A percentile compares a stretch with the other conserved stretches of the same genome.
Conservation (phyloP, 2,113 vertebrate genomes). For the Dinomys branickii region DNA sequence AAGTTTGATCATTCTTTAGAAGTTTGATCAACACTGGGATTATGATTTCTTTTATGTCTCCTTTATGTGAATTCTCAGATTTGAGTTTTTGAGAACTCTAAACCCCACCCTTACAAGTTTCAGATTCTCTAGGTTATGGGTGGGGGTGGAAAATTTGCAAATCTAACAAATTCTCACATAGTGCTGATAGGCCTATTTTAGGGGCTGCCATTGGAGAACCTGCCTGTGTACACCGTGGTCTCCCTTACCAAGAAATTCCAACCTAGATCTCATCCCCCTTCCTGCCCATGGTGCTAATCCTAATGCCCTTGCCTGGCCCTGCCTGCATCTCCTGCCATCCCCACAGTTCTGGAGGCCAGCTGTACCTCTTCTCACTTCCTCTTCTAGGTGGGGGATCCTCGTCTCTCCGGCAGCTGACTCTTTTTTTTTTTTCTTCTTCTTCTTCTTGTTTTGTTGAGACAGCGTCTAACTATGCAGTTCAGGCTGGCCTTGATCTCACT, state of each 20-base stretch:
- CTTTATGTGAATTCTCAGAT: not conserved
- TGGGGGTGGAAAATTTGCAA: not conserved
- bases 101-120: not conserved
- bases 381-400: not conserved
- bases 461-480: too few relatives aligned
- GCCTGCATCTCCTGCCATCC: not conserved
- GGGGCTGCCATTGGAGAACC: not conserved
- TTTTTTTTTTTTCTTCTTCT: too few relatives aligned
- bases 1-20: too few relatives aligned
- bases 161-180: not conserved
- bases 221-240: not conserved
- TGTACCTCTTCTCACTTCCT: not conserved
- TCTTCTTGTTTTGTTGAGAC: too few relatives aligned
- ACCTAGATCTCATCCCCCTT: not conserved
- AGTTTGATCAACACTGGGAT: not conserved
- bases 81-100: not conserved
- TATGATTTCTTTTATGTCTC: not conserved
- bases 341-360: not conserved
- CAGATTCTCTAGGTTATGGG: not conserved
- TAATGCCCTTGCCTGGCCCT: not conserved
- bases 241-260: not conserved
- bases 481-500: too few relatives aligned
- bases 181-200: not conserved
- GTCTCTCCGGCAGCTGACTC: not conserved
- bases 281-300: not conserved